These are phyloP conservation scores for Marasmarcha lunaedactyla DNA, from an alignment of 2,888 invertebrate species.

Conservation along the genomic window DNA sequence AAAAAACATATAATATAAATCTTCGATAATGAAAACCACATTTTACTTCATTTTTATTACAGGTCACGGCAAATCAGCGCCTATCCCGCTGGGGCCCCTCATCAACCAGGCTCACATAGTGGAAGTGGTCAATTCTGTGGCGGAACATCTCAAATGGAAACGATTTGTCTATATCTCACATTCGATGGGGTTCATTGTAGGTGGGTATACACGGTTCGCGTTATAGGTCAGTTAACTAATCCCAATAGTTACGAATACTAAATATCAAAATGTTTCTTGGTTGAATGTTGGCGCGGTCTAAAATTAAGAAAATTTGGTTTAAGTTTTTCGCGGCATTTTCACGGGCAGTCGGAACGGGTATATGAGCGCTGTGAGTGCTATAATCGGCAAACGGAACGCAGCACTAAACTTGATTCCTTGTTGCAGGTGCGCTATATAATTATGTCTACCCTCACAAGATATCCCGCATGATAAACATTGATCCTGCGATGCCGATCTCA, in stretches of 20 bases:
- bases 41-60: no score
- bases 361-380: no score
- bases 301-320: no score
- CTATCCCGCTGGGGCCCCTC: constrained; percentile 24
- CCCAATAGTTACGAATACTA: constrained; percentile 1
- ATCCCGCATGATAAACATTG: constrained; percentile 46
- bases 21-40: no score
- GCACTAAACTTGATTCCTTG: no score
- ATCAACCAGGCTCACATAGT: constrained; percentile 24
- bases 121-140: constrained; percentile 22
- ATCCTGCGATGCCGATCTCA: constrained; percentile 23
- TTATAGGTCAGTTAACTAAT: not conserved
- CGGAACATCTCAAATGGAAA: constrained; percentile 30
- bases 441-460: constrained; percentile 57
- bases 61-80: constrained; percentile 62
- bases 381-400: no score
- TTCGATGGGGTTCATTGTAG: constrained; percentile 28
- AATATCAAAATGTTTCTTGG: no score
- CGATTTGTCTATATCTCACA: constrained; percentile 29
- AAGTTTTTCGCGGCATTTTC: no score
- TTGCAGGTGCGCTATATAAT: constrained; percentile 36
- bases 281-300: no score
- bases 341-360: no score
- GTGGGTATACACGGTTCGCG: constrained; percentile 18
- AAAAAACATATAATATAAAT: no score